A percentile compares a stretch with the other conserved stretches of the same genome.
These are phyloP conservation scores for Acipenser ruthenus DNA, from an alignment of 2,797 vertebrate species.

Conservation along the genomic window DNA sequence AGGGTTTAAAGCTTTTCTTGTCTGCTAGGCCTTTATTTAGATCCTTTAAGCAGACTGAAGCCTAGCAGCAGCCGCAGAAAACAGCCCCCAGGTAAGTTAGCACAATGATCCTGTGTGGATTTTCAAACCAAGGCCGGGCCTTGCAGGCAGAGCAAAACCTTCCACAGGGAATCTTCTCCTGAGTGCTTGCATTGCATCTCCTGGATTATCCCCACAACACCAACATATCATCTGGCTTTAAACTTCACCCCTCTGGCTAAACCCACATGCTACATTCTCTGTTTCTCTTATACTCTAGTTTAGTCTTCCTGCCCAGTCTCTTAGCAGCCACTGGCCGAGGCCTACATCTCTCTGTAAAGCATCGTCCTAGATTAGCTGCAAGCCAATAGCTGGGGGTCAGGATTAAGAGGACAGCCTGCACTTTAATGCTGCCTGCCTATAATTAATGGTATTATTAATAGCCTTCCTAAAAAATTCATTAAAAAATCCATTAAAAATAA, in stretches of 20 bases:
- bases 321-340: slow-evolving; percentile 56
- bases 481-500: slow-evolving; percentile 99
- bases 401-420: slow-evolving; percentile 89
- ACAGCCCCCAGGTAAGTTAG: slow-evolving; percentile 71
- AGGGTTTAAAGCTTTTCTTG: slow-evolving; percentile 54
- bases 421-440: slow-evolving; percentile 91
- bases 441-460: slow-evolving; percentile 99
- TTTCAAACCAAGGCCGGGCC: slow-evolving; percentile 79
- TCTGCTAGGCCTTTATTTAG: slow-evolving; percentile 40
- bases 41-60: slow-evolving; percentile 58
- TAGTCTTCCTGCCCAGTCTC: slow-evolving; percentile 43
- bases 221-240: slow-evolving; percentile 71
- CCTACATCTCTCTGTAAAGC: slow-evolving; percentile 74
- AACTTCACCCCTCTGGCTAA: slow-evolving; percentile 69
- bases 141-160: slow-evolving; percentile 74
- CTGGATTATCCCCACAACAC: slow-evolving; percentile 64
- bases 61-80: slow-evolving; percentile 40
- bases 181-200: slow-evolving; percentile 47
- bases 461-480: slow-evolving; percentile 99
- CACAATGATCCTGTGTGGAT: slow-evolving; percentile 72
- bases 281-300: slow-evolving; percentile 52
- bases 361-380: slow-evolving; percentile 88
- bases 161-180: slow-evolving; percentile 57
- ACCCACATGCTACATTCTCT: slow-evolving; percentile 46
- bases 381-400: slow-evolving; percentile 96